phyloP scores from a whole-genome alignment of 1,140 invertebrate species.

The Sogatella furcifera region DNA sequence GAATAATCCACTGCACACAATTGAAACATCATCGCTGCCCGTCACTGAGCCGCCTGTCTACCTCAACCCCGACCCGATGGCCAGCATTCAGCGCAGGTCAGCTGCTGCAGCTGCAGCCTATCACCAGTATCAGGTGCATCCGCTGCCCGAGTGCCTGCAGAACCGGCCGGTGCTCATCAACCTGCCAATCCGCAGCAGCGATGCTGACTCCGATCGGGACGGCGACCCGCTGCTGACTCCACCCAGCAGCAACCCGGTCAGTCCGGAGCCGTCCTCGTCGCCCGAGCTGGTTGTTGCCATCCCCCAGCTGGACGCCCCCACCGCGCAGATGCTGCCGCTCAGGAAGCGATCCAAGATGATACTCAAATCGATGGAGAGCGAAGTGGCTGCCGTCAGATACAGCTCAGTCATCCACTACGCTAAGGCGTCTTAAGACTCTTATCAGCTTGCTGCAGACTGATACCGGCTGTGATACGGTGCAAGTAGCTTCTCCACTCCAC shows the following conservation, averaged over 20 bases:
- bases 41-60: conserved; percentile 27
- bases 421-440: conserved; percentile 39
- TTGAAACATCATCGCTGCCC: conserved; percentile 18
- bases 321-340: conserved; percentile 50
- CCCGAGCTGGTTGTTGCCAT: conserved; percentile 39
- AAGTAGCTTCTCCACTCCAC: too few species aligned
- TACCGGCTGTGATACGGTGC: too few species aligned
- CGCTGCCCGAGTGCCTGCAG: conserved; percentile 14
- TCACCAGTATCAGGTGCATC: conserved; percentile 1
- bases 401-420: conserved; percentile 75
- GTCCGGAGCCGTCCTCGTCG: conserved; percentile 33
- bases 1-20: conserved; percentile 24
- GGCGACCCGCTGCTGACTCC: conserved; percentile 41
- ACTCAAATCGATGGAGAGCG: conserved; percentile 50
- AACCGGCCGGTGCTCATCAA: conserved; percentile 45
- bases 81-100: conserved; percentile 17
- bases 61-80: conserved; percentile 23
- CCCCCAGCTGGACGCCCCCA: too few species aligned
- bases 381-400: conserved; percentile 41
- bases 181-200: conserved; percentile 26
- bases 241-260: conserved; percentile 45
- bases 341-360: conserved; percentile 69
- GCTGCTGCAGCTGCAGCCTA: too few species aligned
- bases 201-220: conserved; percentile 12
- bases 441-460: too few species aligned